These are phyloP conservation scores for Microcebus lehilahytsara DNA, from an alignment of 2,113 vertebrate species.

Conservation along the genomic window DNA sequence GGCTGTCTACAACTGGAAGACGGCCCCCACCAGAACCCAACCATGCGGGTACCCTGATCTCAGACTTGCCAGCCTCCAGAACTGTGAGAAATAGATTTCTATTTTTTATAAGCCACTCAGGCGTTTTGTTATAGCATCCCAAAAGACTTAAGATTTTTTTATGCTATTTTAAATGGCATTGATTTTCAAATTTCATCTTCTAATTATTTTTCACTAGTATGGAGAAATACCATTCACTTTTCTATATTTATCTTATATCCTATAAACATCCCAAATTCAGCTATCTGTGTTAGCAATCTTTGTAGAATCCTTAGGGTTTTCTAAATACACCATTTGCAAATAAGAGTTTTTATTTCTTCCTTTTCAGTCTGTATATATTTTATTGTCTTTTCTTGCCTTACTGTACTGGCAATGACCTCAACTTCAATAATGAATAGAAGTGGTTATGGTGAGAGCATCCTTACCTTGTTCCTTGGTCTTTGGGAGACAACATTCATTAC, in stretches of 20 bases:
- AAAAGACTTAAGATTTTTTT: background rate
- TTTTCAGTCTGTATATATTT: background rate
- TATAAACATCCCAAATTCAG: background rate
- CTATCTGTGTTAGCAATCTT: background rate
- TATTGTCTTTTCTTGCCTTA: background rate
- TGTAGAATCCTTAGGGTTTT: background rate
- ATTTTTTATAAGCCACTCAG: background rate
- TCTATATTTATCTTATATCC: background rate
- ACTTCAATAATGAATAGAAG: background rate
- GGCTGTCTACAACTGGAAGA: background rate
- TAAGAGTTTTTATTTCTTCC: background rate
- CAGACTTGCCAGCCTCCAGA: background rate
- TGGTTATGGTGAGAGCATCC: background rate
- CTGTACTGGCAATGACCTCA: background rate
- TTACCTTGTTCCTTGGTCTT: background rate
- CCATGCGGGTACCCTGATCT: background rate
- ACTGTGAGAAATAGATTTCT: too few species aligned
- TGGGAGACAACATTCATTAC: background rate
- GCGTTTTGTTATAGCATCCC: background rate
- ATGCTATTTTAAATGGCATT: background rate
- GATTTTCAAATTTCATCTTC: background rate
- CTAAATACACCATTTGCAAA: background rate
- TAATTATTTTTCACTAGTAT: background rate
- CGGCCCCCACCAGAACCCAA: background rate
- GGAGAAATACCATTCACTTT: background rate